Base-by-base conservation (phyloP, 2,113 vertebrate species). In the Oreochromis aureus region DNA sequence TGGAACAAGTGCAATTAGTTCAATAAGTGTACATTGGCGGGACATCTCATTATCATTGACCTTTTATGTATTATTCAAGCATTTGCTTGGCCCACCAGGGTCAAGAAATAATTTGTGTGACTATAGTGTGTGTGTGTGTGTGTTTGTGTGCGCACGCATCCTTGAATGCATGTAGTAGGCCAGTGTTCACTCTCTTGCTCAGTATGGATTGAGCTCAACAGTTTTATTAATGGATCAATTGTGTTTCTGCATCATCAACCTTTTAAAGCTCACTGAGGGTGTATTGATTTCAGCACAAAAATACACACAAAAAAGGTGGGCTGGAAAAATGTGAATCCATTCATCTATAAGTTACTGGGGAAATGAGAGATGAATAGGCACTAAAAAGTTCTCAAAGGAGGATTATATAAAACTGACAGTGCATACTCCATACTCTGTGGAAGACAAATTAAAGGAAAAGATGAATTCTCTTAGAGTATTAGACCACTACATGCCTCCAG, bases 151-250 rank as follows among this genome's bases (percentile, higher is more conserved):
- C 5, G 4, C 5, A 16, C 22, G 5, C 0, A 48, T 16, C 1
- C 39, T 18, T 83, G 87, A 34, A 19, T 91, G 63, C 30, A 30
- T 85, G 51, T 36, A 73, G 79, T 32, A 34, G 63, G 66, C 59
- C 27, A 84, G 53, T 76, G 87, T 87, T 87, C 44, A 13, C 83
- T 90, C 83, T 54, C 24, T 82, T 85, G 84, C 81, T 91, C 80
- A 7, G 51, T 84, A 90, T 89, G 61, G 93, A 93, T 91, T 22
- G 58, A 53, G 58, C 85, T 83, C 10, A 15, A 71, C 87, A 88
- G 87, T 93, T 95, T 93, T 94, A 93, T 94, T 93, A 91, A 94
- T 91, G 92, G 91, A 93, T 94, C 92, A 92, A 89, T 94, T 92
- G 89, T 90, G 89, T 92, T 91, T 92, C 89, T 90, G 90, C 89